These are phyloP conservation scores for Lordiphosa collinella DNA, from an alignment of 1,140 invertebrate genomes.

Conservation along the genomic window DNA sequence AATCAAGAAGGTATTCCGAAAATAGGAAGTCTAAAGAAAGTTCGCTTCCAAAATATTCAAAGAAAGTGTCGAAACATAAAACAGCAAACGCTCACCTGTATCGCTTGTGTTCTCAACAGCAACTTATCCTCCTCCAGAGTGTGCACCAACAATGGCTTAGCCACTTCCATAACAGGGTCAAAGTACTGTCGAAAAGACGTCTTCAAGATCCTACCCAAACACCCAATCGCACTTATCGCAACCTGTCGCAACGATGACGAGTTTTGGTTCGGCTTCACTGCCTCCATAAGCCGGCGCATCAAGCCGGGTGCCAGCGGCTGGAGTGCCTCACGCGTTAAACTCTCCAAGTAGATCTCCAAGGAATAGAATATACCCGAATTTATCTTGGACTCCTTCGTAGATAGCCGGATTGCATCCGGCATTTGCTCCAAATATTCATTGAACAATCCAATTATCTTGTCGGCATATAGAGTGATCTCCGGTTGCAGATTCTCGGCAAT, in stretches of 20 bases:
- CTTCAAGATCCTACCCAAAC: background rate
- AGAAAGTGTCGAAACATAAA: background rate
- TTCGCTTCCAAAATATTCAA: no score
- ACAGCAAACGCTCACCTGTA: constrained; percentile 9
- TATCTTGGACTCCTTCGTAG: background rate
- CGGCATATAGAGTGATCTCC: constrained; percentile 18
- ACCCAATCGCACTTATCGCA: constrained; percentile 6
- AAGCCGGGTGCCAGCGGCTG: background rate
- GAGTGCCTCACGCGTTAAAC: background rate
- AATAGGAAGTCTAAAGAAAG: no score
- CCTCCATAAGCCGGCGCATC: background rate
- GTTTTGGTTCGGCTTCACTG: constrained; percentile 3
- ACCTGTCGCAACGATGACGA: constrained; percentile 8
- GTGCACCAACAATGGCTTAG: background rate
- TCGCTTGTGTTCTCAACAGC: constrained; percentile 5
- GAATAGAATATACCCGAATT: constrained; percentile 19
- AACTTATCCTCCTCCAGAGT: background rate
- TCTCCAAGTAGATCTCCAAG: constrained; percentile 24
- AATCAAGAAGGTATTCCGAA: no score
- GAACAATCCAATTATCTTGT: constrained; percentile 13
- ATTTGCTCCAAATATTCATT: constrained; percentile 4
- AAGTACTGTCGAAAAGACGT: background rate
- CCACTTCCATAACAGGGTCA: background rate
- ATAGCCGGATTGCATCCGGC: background rate
- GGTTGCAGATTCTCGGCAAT: constrained; percentile 23